Percentiles rank a stretch among this genome's conserved stretches.
Evolutionary conservation across 30 jellyfish, hydroid and myxozoan species (phyloP).

Genomic region (Aurelia coerulea): DNA sequence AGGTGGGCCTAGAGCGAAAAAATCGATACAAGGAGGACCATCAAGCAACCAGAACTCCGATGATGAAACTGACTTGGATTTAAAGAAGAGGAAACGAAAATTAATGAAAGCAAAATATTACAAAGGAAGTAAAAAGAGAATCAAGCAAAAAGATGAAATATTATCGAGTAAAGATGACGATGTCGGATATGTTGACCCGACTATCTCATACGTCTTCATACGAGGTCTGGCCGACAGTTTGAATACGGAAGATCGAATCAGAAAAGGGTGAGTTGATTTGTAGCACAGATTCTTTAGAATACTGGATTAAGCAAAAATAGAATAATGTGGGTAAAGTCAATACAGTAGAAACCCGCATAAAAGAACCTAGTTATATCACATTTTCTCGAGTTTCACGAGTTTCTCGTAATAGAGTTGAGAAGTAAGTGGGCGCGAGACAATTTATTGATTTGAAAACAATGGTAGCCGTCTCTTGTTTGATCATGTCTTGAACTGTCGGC

Average conservation of each 20-base stretch:
- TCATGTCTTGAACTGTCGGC: too few species aligned
- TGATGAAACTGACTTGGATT: conserved; percentile 32
- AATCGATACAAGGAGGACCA: conserved; percentile 36
- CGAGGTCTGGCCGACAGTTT: conserved; percentile 80
- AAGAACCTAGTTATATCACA: too few species aligned
- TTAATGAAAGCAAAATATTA: conserved; percentile 41
- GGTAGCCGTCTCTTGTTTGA: too few species aligned
- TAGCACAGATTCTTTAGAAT: too few species aligned
- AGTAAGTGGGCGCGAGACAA: too few species aligned
- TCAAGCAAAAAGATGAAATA: conserved; percentile 23
- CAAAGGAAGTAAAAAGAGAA: conserved; percentile 63
- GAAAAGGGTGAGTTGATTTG: conserved; percentile 37
- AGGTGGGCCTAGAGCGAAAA: conserved; percentile 69
- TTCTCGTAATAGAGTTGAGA: too few species aligned
- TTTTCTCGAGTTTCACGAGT: too few species aligned
- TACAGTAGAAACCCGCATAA: too few species aligned
- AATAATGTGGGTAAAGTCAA: too few species aligned
- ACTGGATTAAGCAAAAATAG: too few species aligned
- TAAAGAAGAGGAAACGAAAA: conserved; percentile 57
- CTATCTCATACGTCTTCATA: conserved; percentile 87
- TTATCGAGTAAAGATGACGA: conserved; percentile 54
- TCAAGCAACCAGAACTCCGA: conserved; percentile 56
- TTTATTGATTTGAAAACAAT: too few species aligned
- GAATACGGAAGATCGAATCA: conserved; percentile 82
- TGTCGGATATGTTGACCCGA: conserved; percentile 77